phyloP scores from a whole-genome alignment of 2,797 vertebrate species.

The Huso huso region DNA sequence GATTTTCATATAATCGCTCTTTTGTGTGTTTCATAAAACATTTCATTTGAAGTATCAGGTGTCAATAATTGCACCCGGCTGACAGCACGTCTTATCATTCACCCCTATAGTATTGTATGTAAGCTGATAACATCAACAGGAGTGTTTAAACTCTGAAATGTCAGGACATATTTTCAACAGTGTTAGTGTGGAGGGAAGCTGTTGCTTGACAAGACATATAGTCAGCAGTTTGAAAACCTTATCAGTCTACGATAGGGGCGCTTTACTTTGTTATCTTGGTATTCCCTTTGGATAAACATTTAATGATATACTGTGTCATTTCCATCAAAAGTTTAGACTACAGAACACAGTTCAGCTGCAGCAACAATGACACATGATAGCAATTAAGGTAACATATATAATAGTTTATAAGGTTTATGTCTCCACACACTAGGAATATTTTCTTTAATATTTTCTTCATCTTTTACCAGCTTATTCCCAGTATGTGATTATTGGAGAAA shows the following conservation, averaged over 20 bases:
- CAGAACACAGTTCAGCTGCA: too few relatives aligned
- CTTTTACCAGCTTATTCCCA: too few relatives aligned
- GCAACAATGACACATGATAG: too few relatives aligned
- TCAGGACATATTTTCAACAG: neutral
- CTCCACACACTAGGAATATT: too few relatives aligned
- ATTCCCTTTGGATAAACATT: neutral
- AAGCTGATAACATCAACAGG: neutral
- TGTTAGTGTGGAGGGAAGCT: neutral
- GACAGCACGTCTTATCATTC: neutral
- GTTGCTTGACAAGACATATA: neutral
- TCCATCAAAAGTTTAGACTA: too few relatives aligned
- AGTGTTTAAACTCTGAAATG: neutral
- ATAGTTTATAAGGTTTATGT: too few relatives aligned
- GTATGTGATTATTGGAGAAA: too few relatives aligned
- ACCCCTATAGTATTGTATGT: neutral
- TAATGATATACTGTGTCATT: neutral
- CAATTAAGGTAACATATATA: too few relatives aligned
- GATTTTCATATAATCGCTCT: too few relatives aligned
- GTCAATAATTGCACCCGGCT: neutral
- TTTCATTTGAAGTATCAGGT: too few relatives aligned
- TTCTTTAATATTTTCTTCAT: too few relatives aligned
- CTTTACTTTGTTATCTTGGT: neutral
- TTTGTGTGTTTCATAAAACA: too few relatives aligned
- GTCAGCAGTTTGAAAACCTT: neutral
- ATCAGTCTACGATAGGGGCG: neutral